These are phyloP conservation scores for Microcebus ravelobensis DNA, from an alignment of 2,113 vertebrate genomes.

Conservation along the genomic window DNA sequence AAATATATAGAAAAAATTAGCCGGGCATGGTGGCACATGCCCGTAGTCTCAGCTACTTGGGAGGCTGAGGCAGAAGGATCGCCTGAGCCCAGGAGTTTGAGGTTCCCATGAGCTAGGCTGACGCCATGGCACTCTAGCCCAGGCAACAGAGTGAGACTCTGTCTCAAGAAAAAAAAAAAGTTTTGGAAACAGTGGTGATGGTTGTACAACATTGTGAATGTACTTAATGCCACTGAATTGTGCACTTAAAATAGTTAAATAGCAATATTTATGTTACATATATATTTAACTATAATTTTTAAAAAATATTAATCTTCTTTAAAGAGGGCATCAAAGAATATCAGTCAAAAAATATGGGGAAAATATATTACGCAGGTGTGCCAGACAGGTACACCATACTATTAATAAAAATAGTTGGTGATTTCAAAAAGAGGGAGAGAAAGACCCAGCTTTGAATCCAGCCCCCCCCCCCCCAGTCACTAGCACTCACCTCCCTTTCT, in stretches of 20 bases:
- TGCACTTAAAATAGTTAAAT: not conserved
- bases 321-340: not conserved
- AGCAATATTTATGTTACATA: not conserved
- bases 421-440: not conserved
- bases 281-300: not conserved
- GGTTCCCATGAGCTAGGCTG: too few species aligned
- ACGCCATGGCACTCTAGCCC: too few species aligned
- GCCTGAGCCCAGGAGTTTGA: too few species aligned
- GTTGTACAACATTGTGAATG: not conserved
- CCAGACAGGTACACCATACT: too few species aligned
- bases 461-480: not conserved
- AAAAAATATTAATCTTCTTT: not conserved
- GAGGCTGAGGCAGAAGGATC: too few species aligned
- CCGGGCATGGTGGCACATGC: too few species aligned
- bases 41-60: too few species aligned
- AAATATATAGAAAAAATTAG: too few species aligned
- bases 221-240: not conserved
- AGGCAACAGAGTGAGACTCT: too few species aligned
- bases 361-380: not conserved
- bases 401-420: not conserved
- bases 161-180: not conserved
- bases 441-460: not conserved
- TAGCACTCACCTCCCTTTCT: not conserved
- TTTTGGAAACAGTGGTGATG: not conserved
- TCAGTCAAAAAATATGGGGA: not conserved